phyloP scores from a whole-genome alignment of 2,797 vertebrate genomes.

The Karalla daura region DNA sequence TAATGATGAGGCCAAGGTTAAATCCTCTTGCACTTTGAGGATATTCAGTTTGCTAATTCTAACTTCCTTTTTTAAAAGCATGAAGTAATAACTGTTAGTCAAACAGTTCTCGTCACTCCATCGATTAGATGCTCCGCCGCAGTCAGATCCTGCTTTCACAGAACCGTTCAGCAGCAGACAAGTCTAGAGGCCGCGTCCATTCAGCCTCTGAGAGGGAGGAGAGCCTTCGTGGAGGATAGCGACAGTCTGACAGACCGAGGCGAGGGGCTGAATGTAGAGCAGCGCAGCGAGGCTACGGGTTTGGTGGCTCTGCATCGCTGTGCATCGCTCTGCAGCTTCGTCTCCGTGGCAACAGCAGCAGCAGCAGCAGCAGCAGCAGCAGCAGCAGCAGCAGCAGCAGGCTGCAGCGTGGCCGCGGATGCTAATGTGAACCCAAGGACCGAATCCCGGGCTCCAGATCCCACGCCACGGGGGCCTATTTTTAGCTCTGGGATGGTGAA shows the following conservation, averaged over 20 bases:
- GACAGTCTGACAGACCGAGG: slow-evolving; percentile 44
- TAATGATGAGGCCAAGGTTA: too few relatives aligned
- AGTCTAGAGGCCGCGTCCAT: too few relatives aligned
- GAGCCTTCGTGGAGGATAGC: slow-evolving; percentile 25
- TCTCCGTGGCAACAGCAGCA: slow-evolving; percentile 76
- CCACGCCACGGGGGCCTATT: slow-evolving; percentile 40
- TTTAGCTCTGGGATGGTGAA: slow-evolving; percentile 27
- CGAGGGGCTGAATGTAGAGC: slow-evolving; percentile 39
- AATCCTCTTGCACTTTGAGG: too few relatives aligned
- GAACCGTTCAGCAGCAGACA: too few relatives aligned
- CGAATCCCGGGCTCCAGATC: slow-evolving; percentile 32
- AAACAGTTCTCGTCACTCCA: too few relatives aligned
- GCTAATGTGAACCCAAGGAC: slow-evolving; percentile 57
- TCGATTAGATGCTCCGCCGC: too few relatives aligned
- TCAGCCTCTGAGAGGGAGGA: too few relatives aligned
- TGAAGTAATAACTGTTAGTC: too few relatives aligned
- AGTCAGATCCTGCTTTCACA: too few relatives aligned
- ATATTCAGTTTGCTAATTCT: too few relatives aligned
- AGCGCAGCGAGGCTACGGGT: not conserved
- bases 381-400: slow-evolving; percentile 33
- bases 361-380: slow-evolving; percentile 42
- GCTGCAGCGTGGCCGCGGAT: slow-evolving; percentile 45
- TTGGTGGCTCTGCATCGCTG: not conserved
- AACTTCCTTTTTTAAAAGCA: too few relatives aligned
- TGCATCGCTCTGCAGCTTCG: slow-evolving; percentile 17